Conservation (phyloP, 2,113 vertebrate genomes). For the Ptyas mucosa region DNA sequence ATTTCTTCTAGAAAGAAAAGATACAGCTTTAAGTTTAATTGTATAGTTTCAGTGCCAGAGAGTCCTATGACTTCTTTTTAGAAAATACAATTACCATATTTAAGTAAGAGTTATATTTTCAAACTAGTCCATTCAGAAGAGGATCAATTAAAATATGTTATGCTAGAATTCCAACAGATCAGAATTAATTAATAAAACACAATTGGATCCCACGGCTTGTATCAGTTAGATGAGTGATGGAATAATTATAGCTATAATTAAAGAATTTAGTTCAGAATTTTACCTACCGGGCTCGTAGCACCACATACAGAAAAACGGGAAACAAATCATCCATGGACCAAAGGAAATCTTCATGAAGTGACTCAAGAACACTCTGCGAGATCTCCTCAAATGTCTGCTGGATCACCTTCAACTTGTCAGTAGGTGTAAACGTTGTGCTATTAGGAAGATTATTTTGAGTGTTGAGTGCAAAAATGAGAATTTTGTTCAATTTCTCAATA, state of each 20-base stretch:
- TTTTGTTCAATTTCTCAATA: accelerated
- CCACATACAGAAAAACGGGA: conserved; percentile 96
- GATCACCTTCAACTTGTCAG: conserved; percentile 96
- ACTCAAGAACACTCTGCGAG: conserved; percentile 86
- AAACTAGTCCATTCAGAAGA: neutral
- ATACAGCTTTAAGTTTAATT: neutral
- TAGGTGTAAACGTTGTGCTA: conserved; percentile 95
- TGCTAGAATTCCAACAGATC: neutral
- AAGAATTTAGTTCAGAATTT: neutral
- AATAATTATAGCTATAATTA: neutral
- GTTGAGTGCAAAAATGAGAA: neutral
- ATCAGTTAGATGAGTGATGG: neutral
- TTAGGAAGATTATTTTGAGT: conserved; percentile 17
- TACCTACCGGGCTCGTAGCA: conserved; percentile 89
- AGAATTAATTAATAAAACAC: neutral
- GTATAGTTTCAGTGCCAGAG: neutral
- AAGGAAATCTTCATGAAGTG: conserved; percentile 89
- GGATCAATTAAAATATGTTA: neutral
- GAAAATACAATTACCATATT: neutral
- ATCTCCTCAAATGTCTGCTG: conserved; percentile 98
- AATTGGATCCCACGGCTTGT: neutral
- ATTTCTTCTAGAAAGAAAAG: neutral
- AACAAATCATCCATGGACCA: conserved; percentile 99
- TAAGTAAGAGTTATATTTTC: neutral
- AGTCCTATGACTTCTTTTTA: neutral